Evolutionary conservation across 2,113 vertebrate species (phyloP).

Genomic region (Calyptommatus sinebrachiatus): DNA sequence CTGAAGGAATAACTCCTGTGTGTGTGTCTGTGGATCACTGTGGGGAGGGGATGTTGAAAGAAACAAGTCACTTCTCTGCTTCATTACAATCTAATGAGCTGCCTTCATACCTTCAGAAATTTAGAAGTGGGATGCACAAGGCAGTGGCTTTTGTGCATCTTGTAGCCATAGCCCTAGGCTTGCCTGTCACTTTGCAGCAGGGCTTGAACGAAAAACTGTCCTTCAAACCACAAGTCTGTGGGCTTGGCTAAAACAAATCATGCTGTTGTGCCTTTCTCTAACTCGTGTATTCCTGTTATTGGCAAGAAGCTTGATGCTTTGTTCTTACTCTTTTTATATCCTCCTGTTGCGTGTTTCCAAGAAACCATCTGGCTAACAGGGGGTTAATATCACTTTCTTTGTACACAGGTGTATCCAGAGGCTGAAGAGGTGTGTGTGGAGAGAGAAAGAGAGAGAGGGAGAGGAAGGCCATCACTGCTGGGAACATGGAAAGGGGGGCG

Average conservation of each 20-base stretch:
- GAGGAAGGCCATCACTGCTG: not conserved
- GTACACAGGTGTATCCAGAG: conserved; percentile 22
- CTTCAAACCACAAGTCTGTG: not conserved
- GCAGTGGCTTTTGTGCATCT: not conserved
- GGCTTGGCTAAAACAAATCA: not conserved
- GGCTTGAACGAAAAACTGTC: not conserved
- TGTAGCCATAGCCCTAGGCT: not conserved
- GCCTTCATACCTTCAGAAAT: not conserved
- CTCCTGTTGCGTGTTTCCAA: not conserved
- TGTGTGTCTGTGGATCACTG: not conserved
- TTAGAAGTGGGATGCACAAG: not conserved
- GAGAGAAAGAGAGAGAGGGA: not conserved
- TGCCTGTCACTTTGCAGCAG: not conserved
- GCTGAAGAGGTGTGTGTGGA: not conserved
- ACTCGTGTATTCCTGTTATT: not conserved
- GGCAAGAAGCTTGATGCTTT: not conserved
- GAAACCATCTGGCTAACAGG: not conserved
- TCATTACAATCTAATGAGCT: not conserved
- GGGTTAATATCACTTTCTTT: conserved; percentile 4
- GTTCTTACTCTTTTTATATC: not conserved
- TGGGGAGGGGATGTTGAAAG: not conserved
- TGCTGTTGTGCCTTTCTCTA: not conserved
- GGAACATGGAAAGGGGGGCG: not conserved
- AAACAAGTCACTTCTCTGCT: not conserved
- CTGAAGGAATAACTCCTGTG: too few species aligned